phyloP scores from a whole-genome alignment of 2,113 vertebrate genomes.

The Ptyas mucosa region DNA sequence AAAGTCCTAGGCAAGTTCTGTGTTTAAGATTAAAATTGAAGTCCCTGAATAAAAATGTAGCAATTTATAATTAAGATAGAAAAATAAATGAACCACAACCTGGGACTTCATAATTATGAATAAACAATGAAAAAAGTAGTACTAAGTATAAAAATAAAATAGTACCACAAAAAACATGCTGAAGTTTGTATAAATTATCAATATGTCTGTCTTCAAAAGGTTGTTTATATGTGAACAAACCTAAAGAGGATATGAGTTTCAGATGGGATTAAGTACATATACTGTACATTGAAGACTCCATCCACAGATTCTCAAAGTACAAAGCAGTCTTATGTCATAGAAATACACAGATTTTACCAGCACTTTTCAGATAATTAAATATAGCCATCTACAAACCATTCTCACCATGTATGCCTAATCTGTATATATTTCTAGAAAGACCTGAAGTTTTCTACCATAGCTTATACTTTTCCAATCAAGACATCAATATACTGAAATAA shows the following conservation, averaged over 20 bases:
- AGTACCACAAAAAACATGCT: constrained; percentile 55
- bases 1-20: not conserved
- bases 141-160: constrained; percentile 54
- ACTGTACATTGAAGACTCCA: constrained; percentile 46
- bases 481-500: not conserved
- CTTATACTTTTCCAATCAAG: not conserved
- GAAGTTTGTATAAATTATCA: constrained; percentile 56
- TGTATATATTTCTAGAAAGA: constrained; percentile 4
- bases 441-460: not conserved
- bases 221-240: constrained; percentile 47
- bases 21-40: not conserved
- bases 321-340: constrained; percentile 38
- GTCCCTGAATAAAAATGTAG: constrained; percentile 36
- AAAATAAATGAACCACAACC: constrained; percentile 60
- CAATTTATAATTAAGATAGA: constrained; percentile 49
- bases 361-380: constrained; percentile 40
- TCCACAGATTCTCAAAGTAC: constrained; percentile 59
- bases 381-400: constrained; percentile 41
- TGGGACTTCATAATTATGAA: constrained; percentile 48
- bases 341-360: constrained; percentile 35
- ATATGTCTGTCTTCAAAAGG: constrained; percentile 50
- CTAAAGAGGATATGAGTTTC: constrained; percentile 34
- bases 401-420: constrained; percentile 9
- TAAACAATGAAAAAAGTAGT: constrained; percentile 54
- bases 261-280: constrained; percentile 29